Percentiles rank a stretch among this genome's conserved stretches.
Evolutionary conservation across 2,113 vertebrate species (phyloP).

Genomic region (Fulica atra): DNA sequence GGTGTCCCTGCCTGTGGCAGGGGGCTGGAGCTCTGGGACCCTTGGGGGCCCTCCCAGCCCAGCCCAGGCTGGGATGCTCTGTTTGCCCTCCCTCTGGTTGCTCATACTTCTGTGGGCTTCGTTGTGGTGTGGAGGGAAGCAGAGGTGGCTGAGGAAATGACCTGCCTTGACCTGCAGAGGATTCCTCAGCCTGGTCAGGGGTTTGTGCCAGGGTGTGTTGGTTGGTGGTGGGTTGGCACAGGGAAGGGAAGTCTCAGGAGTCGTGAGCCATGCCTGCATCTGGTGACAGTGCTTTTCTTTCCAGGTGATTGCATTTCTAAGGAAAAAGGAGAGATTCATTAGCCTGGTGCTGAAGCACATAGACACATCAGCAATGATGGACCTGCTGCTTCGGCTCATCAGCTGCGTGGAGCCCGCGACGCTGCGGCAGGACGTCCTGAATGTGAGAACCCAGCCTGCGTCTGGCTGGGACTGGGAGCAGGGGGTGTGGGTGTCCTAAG

Average conservation of each 20-base stretch:
- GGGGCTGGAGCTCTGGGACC: no score
- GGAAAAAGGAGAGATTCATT: slow-evolving; percentile 90
- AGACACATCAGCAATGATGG: slow-evolving; percentile 96
- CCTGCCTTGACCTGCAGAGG: background rate
- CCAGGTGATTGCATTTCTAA: slow-evolving; percentile 90
- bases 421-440: slow-evolving; percentile 91
- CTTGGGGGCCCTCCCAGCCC: no score
- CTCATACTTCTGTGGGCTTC: background rate
- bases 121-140: background rate
- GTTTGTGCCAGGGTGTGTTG: background rate
- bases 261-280: background rate
- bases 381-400: slow-evolving; percentile 92
- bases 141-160: background rate
- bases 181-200: accelerated
- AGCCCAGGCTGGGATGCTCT: no score
- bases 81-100: background rate
- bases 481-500: background rate
- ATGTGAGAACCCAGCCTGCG: slow-evolving; percentile 71
- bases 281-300: background rate
- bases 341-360: slow-evolving; percentile 92
- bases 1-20: no score
- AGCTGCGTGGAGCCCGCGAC: slow-evolving; percentile 92
- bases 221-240: background rate
- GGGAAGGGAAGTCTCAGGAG: background rate
- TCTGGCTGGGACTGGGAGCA: background rate